These are phyloP conservation scores for Melospiza melodia DNA, from an alignment of 2,113 vertebrate species.

Conservation along the genomic window DNA sequence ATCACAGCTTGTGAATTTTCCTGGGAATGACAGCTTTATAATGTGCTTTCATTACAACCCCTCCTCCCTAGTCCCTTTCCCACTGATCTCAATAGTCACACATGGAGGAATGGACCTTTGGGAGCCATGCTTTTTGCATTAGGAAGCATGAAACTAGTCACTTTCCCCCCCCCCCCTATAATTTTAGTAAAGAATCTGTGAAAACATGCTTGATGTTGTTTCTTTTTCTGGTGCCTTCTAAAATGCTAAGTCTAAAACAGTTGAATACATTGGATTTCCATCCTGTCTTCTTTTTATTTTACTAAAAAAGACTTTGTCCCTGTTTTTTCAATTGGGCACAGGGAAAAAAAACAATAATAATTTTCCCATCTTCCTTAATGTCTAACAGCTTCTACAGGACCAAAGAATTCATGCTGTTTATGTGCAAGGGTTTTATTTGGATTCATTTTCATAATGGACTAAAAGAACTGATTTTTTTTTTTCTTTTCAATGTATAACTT, in stretches of 20 bases:
- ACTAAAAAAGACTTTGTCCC: neutral
- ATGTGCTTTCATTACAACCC: slow-evolving; percentile 5
- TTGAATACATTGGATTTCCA: neutral
- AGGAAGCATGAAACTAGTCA: slow-evolving; percentile 21
- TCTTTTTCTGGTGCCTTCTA: slow-evolving; percentile 4
- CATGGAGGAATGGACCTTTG: neutral
- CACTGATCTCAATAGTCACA: neutral
- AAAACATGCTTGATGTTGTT: slow-evolving; percentile 21
- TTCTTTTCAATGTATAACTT: slow-evolving; percentile 34
- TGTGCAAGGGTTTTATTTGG: neutral
- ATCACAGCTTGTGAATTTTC: slow-evolving; percentile 34
- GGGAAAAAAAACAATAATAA: neutral
- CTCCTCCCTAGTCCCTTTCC: slow-evolving; percentile 6
- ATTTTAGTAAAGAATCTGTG: neutral
- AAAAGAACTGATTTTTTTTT: neutral
- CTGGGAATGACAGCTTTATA: slow-evolving; percentile 31
- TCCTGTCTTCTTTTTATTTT: neutral
- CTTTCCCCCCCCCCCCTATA: neutral
- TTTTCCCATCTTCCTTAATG: neutral
- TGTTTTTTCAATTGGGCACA: neutral
- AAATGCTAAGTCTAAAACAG: neutral
- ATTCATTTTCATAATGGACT: neutral
- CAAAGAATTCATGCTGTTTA: slow-evolving; percentile 19
- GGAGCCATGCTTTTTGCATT: slow-evolving; percentile 23
- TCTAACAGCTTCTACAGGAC: neutral